Evolutionary conservation across 2,888 invertebrate genomes (phyloP), one percentile per base, ranked within the genome.

Genomic region (Ophion ellenae): DNA sequence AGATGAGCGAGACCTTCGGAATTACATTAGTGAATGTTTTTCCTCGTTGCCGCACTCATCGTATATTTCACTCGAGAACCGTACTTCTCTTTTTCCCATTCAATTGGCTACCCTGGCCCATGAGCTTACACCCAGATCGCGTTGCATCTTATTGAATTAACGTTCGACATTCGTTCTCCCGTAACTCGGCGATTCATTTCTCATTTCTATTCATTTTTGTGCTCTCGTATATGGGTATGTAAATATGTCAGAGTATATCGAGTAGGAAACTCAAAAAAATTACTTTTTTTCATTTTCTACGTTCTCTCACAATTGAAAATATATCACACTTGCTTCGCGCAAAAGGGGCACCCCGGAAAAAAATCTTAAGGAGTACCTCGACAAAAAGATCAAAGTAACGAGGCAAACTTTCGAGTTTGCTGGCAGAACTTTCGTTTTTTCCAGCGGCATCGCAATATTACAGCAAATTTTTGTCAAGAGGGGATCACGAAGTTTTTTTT

Each of bases 1-100:
- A 66, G 32, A 64, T 79, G 59, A 45, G 17, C 36, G 64, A 66
- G 40, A 14, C 9, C 36, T 71, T 61, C 70, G 17, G 61, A 57
- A 40, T 59, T 40, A 45, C 61, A 59, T 73, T 57, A 40, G 36
- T 53, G 24, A 2, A 7, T 32, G 6, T 59, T 57, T 47, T 61
- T 40, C 28, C 24, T 24, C 47, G 63, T 47, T 74, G 11, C 59
- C 9, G 28, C 63, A 57, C 59, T 64, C 67, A 36, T 45, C 47
- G 11, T 40, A 36, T 69, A 61, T 77, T 77, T 67, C 17, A 53
- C 32, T 32, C 17, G 53, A 11, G 28, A 64, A 69, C 36, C 67
- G 40, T 61, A 24, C 45, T 61, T 2, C 6, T 4, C 24, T 74
- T 61, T 71, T 10, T 10, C 28, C 2, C 17, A 17, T 36, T 53